A percentile compares a stretch with the other conserved stretches of the same genome.
phyloP scores from a whole-genome alignment of 2,113 vertebrate genomes.

The Electrona antarctica region DNA sequence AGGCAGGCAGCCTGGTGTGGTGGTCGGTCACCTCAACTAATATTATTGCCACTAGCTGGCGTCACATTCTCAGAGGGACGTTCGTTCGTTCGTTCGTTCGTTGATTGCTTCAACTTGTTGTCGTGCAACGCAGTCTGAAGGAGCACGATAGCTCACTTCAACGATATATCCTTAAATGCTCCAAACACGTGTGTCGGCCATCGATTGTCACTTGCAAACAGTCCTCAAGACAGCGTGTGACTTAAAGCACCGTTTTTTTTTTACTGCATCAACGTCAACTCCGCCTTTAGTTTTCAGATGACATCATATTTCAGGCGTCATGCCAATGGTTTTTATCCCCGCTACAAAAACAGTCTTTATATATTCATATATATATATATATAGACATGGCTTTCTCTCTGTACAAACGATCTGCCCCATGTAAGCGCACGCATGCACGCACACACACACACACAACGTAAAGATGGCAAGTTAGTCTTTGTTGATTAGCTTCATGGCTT shows the following conservation, averaged over 20 bases:
- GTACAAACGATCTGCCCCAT: neutral
- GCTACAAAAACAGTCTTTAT: conserved; percentile 1
- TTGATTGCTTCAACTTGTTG: conserved; percentile 32
- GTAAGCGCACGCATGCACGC: conserved; percentile 28
- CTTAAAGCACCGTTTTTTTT: too few species aligned
- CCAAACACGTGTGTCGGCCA: conserved; percentile 39
- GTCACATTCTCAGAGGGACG: conserved; percentile 49
- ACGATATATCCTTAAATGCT: conserved; percentile 6
- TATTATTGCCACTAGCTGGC: conserved; percentile 26
- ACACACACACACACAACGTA: neutral
- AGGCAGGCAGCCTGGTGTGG: too few species aligned
- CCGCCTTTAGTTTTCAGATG: conserved; percentile 31
- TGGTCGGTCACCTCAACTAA: neutral
- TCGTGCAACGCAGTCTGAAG: conserved; percentile 13
- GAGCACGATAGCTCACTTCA: neutral
- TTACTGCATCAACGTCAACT: too few species aligned
- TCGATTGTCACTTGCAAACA: conserved; percentile 79
- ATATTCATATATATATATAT: neutral
- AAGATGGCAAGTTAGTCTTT: neutral
- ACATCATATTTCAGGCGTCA: conserved; percentile 49
- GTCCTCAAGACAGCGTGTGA: too few species aligned
- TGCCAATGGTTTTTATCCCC: neutral
- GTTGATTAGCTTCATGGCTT: conserved; percentile 40
- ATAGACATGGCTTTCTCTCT: neutral
- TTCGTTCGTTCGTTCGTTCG: neutral